Evolutionary conservation across 2,888 invertebrate species (phyloP), one percentile per base, ranked within the genome.

Genomic region (Stegana nigrithorax): DNA sequence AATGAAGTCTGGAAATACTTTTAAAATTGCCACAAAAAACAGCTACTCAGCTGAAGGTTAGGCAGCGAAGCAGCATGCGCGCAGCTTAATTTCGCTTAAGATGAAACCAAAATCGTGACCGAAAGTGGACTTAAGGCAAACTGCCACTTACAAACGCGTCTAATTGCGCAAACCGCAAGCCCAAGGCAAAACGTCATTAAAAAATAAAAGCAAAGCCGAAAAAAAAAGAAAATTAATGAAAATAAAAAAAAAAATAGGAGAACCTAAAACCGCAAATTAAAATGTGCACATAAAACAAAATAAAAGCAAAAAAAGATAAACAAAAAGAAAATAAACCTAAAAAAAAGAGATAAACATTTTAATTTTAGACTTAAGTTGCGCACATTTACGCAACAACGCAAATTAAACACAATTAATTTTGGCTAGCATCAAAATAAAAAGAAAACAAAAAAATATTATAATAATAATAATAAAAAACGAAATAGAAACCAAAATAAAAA

Each of bases 401-500:
- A 47, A 32, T 55, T 55, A 32, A 32, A 32, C n/a, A 32, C 19
- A 55, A 55, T 55, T 55, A 55, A 55, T 36, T 32, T 36, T 32
- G 19, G 53, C 36, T 36, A 36, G 14, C 51, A 26, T 25, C n/a
- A 39, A 6, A 6, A n/a, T 7, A 50, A 50, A 47, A 4, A 47
- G 10, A 23, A 36, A 36, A 36, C 5, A n/a, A 36, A 6, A 36
- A 36, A 36, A 2, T n/a, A 3, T n/a, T n/a, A 36, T 1, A 36
- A 36, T 7, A 36, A 36, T n/a, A 36, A 36, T 32, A 36, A 36
- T 36, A n/a, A 36, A 36, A 36, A 10, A 36, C 2, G 36, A 36
- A 2, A 36, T 10, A 36, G 4, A 36, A 7, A 36, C 10, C 10
- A 2, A 36, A 36, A 36, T 3, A 36, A 4, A 36, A 4, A 36